Conservation (phyloP, 2,797 vertebrate species). For the Kryptolebias ocellatus region DNA sequence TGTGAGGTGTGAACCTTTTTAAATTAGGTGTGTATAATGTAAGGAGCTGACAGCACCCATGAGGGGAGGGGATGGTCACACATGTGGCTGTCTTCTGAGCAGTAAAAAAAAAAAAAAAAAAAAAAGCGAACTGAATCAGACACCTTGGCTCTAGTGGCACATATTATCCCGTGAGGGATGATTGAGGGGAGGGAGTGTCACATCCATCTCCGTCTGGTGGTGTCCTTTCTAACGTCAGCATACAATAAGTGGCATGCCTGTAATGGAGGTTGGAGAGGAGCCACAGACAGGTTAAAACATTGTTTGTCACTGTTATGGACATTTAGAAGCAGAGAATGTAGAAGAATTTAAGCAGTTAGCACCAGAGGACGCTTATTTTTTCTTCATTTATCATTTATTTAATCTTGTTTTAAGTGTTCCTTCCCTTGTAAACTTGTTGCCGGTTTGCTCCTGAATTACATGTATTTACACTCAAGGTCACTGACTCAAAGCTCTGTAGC, state of each 20-base stretch:
- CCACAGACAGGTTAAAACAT: constrained; percentile 23
- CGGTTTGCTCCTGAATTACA: neutral
- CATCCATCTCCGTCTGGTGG: constrained; percentile 46
- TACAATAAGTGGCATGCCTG: constrained; percentile 13
- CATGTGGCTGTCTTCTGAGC: constrained; percentile 4
- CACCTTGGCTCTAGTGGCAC: neutral
- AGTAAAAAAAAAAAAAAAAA: neutral
- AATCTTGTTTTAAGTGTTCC: neutral
- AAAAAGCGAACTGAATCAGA: constrained; percentile 8
- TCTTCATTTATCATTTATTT: neutral
- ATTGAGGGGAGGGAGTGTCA: constrained; percentile 22
- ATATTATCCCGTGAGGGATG: constrained; percentile 24
- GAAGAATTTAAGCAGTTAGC: neutral
- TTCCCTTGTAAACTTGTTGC: neutral
- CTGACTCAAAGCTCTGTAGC: accelerated
- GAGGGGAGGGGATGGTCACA: neutral
- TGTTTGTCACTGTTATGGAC: constrained; percentile 4
- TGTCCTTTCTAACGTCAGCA: constrained; percentile 25
- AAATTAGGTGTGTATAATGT: constrained; percentile 7
- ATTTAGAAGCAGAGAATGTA: neutral
- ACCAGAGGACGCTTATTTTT: neutral
- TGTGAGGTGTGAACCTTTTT: constrained; percentile 8
- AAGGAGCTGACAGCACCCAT: constrained; percentile 12
- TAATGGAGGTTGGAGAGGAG: constrained; percentile 2
- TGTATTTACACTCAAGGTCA: constrained; percentile 6